Percentiles rank a stretch among this genome's conserved stretches.
Evolutionary conservation across 2,888 invertebrate genomes (phyloP).

Genomic region (Zele albiditarsus): DNA sequence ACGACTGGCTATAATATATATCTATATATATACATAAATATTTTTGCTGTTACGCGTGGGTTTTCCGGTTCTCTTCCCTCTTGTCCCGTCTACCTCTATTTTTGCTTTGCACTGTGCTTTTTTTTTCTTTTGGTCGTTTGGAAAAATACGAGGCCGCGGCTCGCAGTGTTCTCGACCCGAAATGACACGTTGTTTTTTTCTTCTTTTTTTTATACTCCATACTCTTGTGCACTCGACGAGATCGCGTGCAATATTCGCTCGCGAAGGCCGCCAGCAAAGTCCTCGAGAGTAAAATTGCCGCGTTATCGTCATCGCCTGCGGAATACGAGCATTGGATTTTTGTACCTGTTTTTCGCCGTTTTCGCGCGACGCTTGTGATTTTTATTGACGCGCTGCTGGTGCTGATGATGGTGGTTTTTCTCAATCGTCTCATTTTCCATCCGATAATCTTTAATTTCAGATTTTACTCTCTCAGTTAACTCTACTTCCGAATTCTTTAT

Average conservation of each 20-base stretch:
- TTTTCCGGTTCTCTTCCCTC: conserved; percentile 38
- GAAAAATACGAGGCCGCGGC: conserved; percentile 30
- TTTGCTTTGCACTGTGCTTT: conserved; percentile 57
- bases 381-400: conserved; percentile 55
- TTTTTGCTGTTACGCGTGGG: conserved; percentile 27
- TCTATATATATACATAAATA: not conserved
- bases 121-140: conserved; percentile 26
- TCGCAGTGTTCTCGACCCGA: conserved; percentile 35
- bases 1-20: conserved; percentile 16
- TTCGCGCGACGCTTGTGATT: conserved; percentile 63
- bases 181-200: conserved; percentile 25
- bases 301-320: conserved; percentile 52
- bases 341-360: conserved; percentile 71
- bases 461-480: conserved; percentile 16
- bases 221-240: conserved; percentile 13
- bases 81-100: conserved; percentile 69
- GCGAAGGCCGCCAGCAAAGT: conserved; percentile 30
- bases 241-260: conserved; percentile 37
- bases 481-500: conserved; percentile 34
- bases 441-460: conserved; percentile 20
- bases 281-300: conserved; percentile 42
- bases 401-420: conserved; percentile 40
- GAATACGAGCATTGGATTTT: conserved; percentile 42
- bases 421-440: conserved; percentile 38
- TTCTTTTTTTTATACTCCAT: conserved; percentile 46